Evolutionary conservation across 2,888 invertebrate genomes (phyloP).

Genomic region (Oithona nana): DNA sequence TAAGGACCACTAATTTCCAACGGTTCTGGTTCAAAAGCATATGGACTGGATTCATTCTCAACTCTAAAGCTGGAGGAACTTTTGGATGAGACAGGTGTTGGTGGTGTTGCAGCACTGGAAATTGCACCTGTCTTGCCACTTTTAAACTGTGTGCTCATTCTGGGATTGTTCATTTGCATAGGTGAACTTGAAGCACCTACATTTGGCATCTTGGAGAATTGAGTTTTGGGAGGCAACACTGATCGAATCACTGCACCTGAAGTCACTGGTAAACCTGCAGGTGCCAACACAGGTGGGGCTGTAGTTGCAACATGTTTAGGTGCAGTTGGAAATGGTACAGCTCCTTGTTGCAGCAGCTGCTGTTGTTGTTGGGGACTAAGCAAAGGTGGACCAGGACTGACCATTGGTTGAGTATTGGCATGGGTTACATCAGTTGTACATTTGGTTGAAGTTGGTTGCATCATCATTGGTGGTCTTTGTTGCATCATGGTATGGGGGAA

Average conservation of each 20-base stretch:
- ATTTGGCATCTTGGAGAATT: neutral
- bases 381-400: conserved; percentile 14
- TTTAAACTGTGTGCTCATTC: neutral
- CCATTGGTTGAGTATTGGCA: conserved; percentile 11
- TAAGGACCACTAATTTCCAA: neutral
- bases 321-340: neutral
- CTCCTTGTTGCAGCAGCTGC: neutral
- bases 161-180: neutral
- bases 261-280: neutral
- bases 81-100: neutral
- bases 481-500: neutral
- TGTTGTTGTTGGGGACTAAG: conserved; percentile 4
- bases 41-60: conserved; percentile 47
- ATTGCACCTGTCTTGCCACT: neutral
- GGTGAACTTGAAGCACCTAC: neutral
- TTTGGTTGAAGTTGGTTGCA: neutral
- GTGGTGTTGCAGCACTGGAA: neutral
- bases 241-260: neutral
- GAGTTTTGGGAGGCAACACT: neutral
- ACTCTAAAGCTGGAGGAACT: conserved; percentile 1
- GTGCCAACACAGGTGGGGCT: neutral
- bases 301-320: neutral
- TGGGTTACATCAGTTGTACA: conserved; percentile 5
- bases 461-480: neutral
- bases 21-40: conserved; percentile 42